Evolutionary conservation across 2,888 invertebrate genomes (phyloP).

Genomic region (Lepidocyrtinus sp.): DNA sequence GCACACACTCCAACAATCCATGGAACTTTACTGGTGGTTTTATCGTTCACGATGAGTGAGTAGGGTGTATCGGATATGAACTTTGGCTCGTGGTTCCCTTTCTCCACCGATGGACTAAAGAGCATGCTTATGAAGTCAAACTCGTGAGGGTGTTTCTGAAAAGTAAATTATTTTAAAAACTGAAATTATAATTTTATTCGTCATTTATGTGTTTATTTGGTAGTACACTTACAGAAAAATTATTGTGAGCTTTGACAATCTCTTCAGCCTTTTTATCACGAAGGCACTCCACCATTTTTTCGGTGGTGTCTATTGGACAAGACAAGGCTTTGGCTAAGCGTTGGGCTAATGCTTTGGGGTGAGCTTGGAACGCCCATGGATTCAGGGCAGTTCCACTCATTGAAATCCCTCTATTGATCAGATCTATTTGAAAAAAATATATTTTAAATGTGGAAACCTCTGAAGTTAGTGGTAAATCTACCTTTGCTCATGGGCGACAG

Average conservation of each 20-base stretch:
- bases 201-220: too few relatives aligned
- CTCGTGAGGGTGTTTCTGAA: constrained; percentile 43
- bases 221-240: constrained; percentile 15
- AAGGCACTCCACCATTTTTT: constrained; percentile 47
- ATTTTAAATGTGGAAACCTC: background rate
- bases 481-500: constrained; percentile 59
- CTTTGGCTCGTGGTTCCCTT: constrained; percentile 24
- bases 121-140: constrained; percentile 53
- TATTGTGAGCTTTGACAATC: constrained; percentile 49
- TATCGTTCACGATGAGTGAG: constrained; percentile 77
- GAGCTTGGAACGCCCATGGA: constrained; percentile 58
- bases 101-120: constrained; percentile 47
- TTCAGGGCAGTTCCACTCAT: constrained; percentile 54
- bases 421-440: constrained; percentile 26
- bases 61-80: constrained; percentile 80
- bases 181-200: background rate
- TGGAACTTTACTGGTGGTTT: constrained; percentile 77
- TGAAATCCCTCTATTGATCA: constrained; percentile 51
- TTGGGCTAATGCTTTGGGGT: constrained; percentile 39
- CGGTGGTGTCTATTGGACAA: constrained; percentile 31
- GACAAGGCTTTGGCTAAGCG: constrained; percentile 44
- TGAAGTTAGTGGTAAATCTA: background rate
- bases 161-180: background rate
- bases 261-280: constrained; percentile 36
- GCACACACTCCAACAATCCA: constrained; percentile 82